Evolutionary conservation across 1,140 invertebrate species (phyloP).

Genomic region (Subanguina moxae): DNA sequence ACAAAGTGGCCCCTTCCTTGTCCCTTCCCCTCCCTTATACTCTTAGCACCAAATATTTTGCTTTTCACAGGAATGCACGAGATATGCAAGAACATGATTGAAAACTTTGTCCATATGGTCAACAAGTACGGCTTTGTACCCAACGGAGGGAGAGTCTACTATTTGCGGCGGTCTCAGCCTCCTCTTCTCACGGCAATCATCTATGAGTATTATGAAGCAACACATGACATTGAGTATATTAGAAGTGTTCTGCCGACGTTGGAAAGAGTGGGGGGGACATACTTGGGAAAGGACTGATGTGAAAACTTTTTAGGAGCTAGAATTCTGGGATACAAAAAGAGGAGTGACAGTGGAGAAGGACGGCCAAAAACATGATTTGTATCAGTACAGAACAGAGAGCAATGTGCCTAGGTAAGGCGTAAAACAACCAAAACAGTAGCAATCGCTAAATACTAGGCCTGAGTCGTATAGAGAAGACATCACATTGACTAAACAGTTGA

Average conservation of each 20-base stretch:
- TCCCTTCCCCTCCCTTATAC: too few relatives aligned
- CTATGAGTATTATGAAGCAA: constrained; percentile 71
- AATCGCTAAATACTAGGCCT: constrained; percentile 27
- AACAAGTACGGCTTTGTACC: constrained; percentile 77
- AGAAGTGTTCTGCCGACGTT: constrained; percentile 39
- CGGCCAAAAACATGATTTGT: constrained; percentile 62
- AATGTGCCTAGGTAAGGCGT: constrained; percentile 39
- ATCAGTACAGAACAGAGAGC: constrained; percentile 62
- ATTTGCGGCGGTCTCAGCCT: constrained; percentile 73
- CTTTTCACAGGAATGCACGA: constrained; percentile 1
- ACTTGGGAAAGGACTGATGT: not conserved
- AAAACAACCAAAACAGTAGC: not conserved
- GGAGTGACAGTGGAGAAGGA: constrained; percentile 60
- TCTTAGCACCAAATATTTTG: too few relatives aligned
- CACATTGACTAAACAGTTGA: constrained; percentile 25
- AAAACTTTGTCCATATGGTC: constrained; percentile 14
- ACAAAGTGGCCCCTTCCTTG: too few relatives aligned
- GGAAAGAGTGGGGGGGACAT: constrained; percentile 64
- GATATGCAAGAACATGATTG: constrained; percentile 1
- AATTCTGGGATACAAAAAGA: constrained; percentile 65
- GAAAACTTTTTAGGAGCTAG: constrained; percentile 30
- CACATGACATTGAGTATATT: constrained; percentile 70
- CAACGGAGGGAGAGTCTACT: constrained; percentile 82
- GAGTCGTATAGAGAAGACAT: constrained; percentile 42
- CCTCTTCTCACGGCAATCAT: constrained; percentile 81